Conservation (phyloP, 2,797 vertebrate species). For the Siniperca obscura region DNA sequence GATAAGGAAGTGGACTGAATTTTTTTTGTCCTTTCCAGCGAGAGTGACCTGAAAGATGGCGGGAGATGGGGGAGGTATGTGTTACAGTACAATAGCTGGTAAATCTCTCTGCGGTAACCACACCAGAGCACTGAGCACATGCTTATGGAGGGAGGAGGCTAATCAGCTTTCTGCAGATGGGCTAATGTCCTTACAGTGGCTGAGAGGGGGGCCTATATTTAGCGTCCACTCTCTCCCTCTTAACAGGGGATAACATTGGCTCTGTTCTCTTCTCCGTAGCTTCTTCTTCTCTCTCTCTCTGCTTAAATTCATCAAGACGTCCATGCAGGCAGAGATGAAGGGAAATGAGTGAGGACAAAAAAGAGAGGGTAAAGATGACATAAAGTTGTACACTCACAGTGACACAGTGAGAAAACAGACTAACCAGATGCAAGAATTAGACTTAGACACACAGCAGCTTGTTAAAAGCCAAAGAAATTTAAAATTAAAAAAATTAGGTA, state of each 20-base stretch:
- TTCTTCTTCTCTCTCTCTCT: slow-evolving; percentile 27
- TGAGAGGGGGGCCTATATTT: slow-evolving; percentile 81
- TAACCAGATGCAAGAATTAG: not conserved
- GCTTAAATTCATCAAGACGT: slow-evolving; percentile 45
- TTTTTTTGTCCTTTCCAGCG: slow-evolving; percentile 46
- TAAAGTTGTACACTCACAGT: not conserved
- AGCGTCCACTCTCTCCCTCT: slow-evolving; percentile 79
- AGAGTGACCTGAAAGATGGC: slow-evolving; percentile 59
- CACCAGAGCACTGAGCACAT: slow-evolving; percentile 70
- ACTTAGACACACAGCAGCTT: not conserved
- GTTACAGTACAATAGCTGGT: slow-evolving; percentile 74
- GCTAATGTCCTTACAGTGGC: slow-evolving; percentile 85
- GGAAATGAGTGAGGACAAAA: not conserved
- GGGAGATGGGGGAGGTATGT: slow-evolving; percentile 54
- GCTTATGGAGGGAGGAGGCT: slow-evolving; percentile 76
- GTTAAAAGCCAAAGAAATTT: slow-evolving; percentile 1
- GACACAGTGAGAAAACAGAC: not conserved
- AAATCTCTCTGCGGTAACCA: slow-evolving; percentile 72
- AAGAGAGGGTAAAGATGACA: not conserved
- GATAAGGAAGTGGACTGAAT: slow-evolving; percentile 77
- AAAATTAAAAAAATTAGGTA: no score
- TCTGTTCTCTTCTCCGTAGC: slow-evolving; percentile 52
- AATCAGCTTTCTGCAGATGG: slow-evolving; percentile 85
- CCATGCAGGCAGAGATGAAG: not conserved
- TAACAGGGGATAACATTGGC: slow-evolving; percentile 78